Percentiles rank a stretch among this genome's conserved stretches.
Evolutionary conservation across 2,888 invertebrate species (phyloP).

Genomic region (Plebejus argus): DNA sequence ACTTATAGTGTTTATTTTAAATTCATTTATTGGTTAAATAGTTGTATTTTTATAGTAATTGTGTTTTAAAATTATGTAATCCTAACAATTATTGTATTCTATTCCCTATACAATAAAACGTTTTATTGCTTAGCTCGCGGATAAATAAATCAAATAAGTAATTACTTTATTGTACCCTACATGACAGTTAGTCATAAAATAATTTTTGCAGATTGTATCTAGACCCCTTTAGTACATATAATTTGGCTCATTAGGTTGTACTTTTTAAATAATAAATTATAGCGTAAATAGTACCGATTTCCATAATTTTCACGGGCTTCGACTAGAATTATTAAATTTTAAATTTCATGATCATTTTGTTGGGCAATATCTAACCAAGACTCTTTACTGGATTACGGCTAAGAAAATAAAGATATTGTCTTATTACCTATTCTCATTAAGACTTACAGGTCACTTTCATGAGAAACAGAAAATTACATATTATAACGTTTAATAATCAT

Average conservation of each 20-base stretch:
- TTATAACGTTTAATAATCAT: constrained; percentile 37
- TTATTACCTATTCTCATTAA: constrained; percentile 41
- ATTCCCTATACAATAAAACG: no score
- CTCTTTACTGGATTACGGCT: constrained; percentile 42
- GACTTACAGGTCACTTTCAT: no score
- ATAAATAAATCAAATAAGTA: no score
- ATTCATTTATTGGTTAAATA: no score
- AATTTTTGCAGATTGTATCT: constrained; percentile 37
- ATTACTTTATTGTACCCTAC: no score
- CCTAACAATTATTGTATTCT: no score
- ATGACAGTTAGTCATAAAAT: constrained; percentile 43
- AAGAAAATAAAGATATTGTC: constrained; percentile 42
- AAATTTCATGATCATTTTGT: constrained; percentile 41
- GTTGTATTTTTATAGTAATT: no score
- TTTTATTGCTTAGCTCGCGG: no score
- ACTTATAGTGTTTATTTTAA: no score
- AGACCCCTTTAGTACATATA: constrained; percentile 41
- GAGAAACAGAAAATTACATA: no score
- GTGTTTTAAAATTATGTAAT: no score
- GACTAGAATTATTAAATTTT: constrained; percentile 35
- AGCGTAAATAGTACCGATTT: constrained; percentile 39
- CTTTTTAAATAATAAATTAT: constrained; percentile 36
- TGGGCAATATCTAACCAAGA: constrained; percentile 43
- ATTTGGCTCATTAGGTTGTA: constrained; percentile 36
- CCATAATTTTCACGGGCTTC: constrained; percentile 36